Evolutionary conservation across 2,113 vertebrate species (phyloP).

Genomic region (Columbina picui): DNA sequence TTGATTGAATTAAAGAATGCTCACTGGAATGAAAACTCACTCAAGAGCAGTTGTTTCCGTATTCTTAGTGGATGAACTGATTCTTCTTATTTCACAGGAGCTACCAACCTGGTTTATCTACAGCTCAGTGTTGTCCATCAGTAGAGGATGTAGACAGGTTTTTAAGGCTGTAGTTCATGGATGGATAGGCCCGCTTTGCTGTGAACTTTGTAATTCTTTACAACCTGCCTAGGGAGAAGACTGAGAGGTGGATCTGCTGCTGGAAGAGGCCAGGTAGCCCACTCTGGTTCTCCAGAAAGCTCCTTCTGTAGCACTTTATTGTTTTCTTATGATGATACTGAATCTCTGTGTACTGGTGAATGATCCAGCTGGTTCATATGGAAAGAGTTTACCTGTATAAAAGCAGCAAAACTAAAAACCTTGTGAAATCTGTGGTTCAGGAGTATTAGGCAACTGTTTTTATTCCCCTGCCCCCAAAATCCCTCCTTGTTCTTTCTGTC

Average conservation of each 20-base stretch:
- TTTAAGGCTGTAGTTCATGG: background rate
- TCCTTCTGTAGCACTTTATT: background rate
- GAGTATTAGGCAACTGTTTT: background rate
- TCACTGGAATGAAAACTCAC: constrained; percentile 4
- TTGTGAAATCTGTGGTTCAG: background rate
- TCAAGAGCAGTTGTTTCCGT: background rate
- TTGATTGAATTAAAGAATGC: constrained; percentile 14
- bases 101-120: background rate
- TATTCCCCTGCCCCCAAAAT: background rate
- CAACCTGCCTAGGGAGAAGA: background rate
- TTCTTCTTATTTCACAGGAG: background rate
- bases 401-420: background rate
- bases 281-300: background rate
- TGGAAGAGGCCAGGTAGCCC: background rate
- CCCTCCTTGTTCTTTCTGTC: background rate
- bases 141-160: background rate
- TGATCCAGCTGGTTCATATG: background rate
- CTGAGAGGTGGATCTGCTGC: background rate
- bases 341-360: constrained; percentile 9
- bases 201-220: background rate
- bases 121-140: background rate
- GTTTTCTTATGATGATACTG: background rate
- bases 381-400: background rate
- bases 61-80: background rate
- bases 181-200: background rate